Evolutionary conservation across 1,140 invertebrate species (phyloP).

Genomic region (Cheumatopsyche charites): DNA sequence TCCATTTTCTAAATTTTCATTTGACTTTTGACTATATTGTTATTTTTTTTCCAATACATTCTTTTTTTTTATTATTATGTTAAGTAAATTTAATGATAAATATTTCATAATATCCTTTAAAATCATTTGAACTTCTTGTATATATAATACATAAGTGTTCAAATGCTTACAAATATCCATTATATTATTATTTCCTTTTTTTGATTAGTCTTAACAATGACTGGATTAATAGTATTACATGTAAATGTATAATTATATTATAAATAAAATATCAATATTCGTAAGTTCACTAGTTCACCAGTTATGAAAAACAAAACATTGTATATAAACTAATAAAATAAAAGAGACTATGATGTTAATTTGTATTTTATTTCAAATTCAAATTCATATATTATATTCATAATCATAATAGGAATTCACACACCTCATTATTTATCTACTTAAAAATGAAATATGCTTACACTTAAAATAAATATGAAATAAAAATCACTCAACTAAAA

Average conservation of each 20-base stretch:
- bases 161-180: neutral
- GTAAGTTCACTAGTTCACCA: conserved; percentile 20
- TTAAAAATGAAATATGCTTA: too few relatives aligned
- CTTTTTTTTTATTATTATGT: neutral
- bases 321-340: conserved; percentile 31
- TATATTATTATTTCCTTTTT: conserved; percentile 39
- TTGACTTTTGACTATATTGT: neutral
- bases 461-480: too few relatives aligned
- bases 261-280: conserved; percentile 18
- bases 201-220: conserved; percentile 33
- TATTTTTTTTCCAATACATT: neutral
- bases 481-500: too few relatives aligned
- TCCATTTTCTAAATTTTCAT: neutral
- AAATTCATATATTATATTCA: neutral
- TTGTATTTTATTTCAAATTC: too few relatives aligned
- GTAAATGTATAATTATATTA: conserved; percentile 23
- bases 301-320: conserved; percentile 18
- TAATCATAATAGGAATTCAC: too few relatives aligned
- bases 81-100: conserved; percentile 11
- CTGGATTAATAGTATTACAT: conserved; percentile 45
- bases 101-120: conserved; percentile 24
- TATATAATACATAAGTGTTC: neutral
- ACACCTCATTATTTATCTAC: too few relatives aligned
- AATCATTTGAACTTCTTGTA: neutral
- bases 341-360: neutral